Percentiles rank a stretch among this genome's conserved stretches.
Conservation (phyloP, 1,140 invertebrate species). For the Lanistes nyassanus region DNA sequence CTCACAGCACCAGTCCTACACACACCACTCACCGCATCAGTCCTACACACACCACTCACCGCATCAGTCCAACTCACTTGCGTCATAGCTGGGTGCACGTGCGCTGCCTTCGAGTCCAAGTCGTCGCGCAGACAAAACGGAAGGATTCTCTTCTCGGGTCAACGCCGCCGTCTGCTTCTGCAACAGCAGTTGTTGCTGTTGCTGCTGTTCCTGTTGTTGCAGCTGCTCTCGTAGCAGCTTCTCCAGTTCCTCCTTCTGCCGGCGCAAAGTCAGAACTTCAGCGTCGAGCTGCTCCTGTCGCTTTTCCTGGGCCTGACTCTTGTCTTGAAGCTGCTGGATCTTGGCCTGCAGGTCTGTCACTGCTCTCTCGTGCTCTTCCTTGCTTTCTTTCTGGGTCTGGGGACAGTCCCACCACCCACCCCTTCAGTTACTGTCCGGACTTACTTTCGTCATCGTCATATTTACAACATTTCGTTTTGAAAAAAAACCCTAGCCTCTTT, state of each 20-base stretch:
- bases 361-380: constrained; percentile 65
- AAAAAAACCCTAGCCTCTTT: too few relatives aligned
- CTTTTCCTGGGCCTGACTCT: constrained; percentile 83
- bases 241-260: constrained; percentile 7
- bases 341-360: constrained; percentile 51
- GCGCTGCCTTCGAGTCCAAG: not conserved
- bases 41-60: too few relatives aligned
- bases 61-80: too few relatives aligned
- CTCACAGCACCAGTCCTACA: too few relatives aligned
- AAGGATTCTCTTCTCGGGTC: too few relatives aligned
- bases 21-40: too few relatives aligned
- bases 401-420: not conserved
- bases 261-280: constrained; percentile 11
- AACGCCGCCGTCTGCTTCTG: constrained; percentile 29
- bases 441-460: too few relatives aligned
- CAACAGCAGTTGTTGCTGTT: constrained; percentile 17
- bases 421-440: too few relatives aligned
- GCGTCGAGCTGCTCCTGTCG: constrained; percentile 83
- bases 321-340: constrained; percentile 62
- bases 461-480: too few relatives aligned
- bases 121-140: too few relatives aligned
- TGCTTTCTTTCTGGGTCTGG: constrained; percentile 58
- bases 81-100: too few relatives aligned
- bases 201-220: constrained; percentile 78
- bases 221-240: not conserved